Conservation (phyloP, 2,797 vertebrate genomes). For the Scolopax bukidnonensis region DNA sequence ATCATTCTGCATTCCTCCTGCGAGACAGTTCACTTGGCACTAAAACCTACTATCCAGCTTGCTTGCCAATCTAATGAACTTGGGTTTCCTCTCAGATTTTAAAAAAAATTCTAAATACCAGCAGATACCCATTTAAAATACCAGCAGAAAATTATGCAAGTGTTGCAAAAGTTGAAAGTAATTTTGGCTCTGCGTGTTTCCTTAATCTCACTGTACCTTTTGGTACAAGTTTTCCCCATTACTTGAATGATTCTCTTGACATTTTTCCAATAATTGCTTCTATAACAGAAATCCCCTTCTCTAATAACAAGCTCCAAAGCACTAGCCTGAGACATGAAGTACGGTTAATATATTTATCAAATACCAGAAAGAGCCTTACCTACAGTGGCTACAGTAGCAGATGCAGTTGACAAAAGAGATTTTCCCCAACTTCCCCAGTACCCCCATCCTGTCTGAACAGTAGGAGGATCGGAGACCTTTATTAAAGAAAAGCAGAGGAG, state of each 20-base stretch:
- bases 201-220: background rate
- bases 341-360: slow-evolving; percentile 12
- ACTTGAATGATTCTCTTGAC: background rate
- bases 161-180: background rate
- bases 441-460: slow-evolving; percentile 89
- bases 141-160: background rate
- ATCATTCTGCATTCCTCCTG: background rate
- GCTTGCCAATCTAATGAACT: background rate
- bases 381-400: slow-evolving; percentile 93
- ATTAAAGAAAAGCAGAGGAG: slow-evolving; percentile 8
- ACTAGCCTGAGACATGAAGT: background rate
- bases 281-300: slow-evolving; percentile 8
- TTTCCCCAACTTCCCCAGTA: slow-evolving; percentile 98
- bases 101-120: background rate
- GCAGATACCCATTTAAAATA: background rate
- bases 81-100: background rate
- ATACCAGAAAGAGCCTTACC: slow-evolving; percentile 81
- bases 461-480: slow-evolving; percentile 77
- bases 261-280: slow-evolving; percentile 3
- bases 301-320: background rate
- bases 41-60: background rate
- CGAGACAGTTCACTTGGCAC: background rate
- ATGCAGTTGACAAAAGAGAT: slow-evolving; percentile 90
- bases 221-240: background rate
- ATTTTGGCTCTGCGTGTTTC: background rate